These are phyloP conservation scores for Cantharis rustica DNA, from an alignment of 2,888 invertebrate species.

Conservation along the genomic window DNA sequence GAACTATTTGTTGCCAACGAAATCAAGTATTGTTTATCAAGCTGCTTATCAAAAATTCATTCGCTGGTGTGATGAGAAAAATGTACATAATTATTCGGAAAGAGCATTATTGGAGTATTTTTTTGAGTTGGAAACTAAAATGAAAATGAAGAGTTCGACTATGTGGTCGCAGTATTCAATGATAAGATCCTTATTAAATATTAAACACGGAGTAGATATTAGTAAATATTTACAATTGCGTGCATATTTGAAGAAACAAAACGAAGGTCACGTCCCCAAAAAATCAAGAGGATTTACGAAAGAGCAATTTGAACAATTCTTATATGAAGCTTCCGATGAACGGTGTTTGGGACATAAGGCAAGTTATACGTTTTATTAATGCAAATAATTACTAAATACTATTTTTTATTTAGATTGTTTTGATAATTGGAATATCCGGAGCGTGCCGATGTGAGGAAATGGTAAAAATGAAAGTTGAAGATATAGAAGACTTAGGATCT, in stretches of 20 bases:
- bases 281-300: background rate
- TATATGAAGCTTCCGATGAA: background rate
- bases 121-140: background rate
- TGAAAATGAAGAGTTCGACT: background rate
- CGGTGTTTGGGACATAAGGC: background rate
- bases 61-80: background rate
- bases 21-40: background rate
- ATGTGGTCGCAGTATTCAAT: constrained; percentile 1
- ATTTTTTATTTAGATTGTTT: constrained; percentile 1
- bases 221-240: background rate
- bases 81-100: background rate
- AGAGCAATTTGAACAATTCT: background rate
- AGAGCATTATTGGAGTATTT: background rate
- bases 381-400: background rate
- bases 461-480: constrained; percentile 3
- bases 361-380: background rate
- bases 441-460: constrained; percentile 10
- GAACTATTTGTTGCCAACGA: background rate
- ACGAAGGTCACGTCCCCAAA: background rate
- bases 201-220: background rate
- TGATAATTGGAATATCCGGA: constrained; percentile 2
- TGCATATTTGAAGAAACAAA: background rate
- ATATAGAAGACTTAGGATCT: constrained; percentile 8
- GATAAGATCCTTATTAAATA: background rate
- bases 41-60: background rate